Evolutionary conservation across 2,113 vertebrate genomes (phyloP).

Genomic region (Myrmecophaga tridactyla): DNA sequence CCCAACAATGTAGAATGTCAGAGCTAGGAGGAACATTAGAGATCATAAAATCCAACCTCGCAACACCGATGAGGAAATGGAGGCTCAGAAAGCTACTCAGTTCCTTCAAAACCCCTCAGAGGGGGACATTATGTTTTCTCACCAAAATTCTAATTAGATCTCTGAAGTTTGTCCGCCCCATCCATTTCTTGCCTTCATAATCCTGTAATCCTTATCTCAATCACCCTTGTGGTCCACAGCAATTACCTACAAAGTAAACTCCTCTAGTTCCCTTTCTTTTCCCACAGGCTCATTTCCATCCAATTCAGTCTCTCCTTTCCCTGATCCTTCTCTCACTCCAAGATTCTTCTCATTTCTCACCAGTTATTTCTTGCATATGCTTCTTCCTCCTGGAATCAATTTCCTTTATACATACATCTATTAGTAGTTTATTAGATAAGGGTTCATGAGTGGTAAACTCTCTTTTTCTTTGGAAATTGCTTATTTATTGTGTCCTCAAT

Average conservation of each 20-base stretch:
- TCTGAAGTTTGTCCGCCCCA: not conserved
- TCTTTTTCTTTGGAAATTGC: constrained; percentile 11
- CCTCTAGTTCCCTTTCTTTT: not conserved
- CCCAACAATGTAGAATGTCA: not conserved
- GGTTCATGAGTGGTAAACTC: not conserved
- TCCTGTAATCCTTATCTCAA: not conserved
- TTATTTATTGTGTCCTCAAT: not conserved
- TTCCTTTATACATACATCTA: not conserved
- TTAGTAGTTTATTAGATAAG: not conserved
- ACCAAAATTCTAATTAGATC: not conserved
- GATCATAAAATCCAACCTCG: not conserved
- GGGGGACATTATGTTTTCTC: not conserved
- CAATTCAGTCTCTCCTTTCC: not conserved
- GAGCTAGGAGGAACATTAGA: not conserved
- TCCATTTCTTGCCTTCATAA: not conserved
- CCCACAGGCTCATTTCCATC: not conserved
- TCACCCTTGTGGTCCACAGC: not conserved
- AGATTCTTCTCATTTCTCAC: not conserved
- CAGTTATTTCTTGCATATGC: not conserved
- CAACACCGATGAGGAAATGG: not conserved
- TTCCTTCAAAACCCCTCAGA: not conserved
- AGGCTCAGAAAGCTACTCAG: not conserved
- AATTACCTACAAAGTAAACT: fast-evolving
- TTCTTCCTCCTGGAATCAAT: not conserved
- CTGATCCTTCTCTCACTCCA: not conserved